Evolutionary conservation across 2,888 invertebrate genomes (phyloP).

Genomic region (Eristalis pertinax): DNA sequence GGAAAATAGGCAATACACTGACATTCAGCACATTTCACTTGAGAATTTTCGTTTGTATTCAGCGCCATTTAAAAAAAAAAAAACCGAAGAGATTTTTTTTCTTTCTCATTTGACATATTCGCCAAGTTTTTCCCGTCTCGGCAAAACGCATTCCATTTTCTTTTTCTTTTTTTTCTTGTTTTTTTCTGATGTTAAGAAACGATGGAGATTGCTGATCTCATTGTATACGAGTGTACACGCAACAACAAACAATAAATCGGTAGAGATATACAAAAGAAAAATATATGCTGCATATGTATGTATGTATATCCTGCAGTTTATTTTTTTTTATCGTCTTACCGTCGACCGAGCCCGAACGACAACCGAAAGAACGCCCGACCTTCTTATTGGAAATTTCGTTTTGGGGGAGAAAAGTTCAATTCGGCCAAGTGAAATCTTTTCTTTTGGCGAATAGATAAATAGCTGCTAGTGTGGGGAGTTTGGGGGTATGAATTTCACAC

Average conservation of each 20-base stretch:
- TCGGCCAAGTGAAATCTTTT: constrained; percentile 11
- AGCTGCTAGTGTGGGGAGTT: neutral
- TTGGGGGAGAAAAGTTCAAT: neutral
- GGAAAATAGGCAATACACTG: constrained; percentile 56
- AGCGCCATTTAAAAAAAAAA: constrained; percentile 54
- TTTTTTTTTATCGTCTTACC: constrained; percentile 24
- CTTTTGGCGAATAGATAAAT: neutral
- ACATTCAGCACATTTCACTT: constrained; percentile 69
- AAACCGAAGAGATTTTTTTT: constrained; percentile 7
- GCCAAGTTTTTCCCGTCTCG: constrained; percentile 37
- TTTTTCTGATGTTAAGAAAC: constrained; percentile 7
- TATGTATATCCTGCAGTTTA: constrained; percentile 19
- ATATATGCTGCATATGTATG: neutral
- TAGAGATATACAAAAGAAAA: neutral
- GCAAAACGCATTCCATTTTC: constrained; percentile 29
- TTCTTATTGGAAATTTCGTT: constrained; percentile 17
- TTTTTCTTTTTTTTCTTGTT: neutral
- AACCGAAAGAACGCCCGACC: constrained; percentile 25
- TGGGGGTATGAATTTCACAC: neutral
- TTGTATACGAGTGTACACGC: constrained; percentile 18
- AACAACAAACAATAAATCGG: constrained; percentile 16
- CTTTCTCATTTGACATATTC: constrained; percentile 54
- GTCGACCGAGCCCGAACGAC: constrained; percentile 21
- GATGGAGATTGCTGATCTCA: neutral
- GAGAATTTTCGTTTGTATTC: constrained; percentile 56